Conservation (phyloP, 2,797 vertebrate genomes). For the Pseudomugil tenellus region DNA sequence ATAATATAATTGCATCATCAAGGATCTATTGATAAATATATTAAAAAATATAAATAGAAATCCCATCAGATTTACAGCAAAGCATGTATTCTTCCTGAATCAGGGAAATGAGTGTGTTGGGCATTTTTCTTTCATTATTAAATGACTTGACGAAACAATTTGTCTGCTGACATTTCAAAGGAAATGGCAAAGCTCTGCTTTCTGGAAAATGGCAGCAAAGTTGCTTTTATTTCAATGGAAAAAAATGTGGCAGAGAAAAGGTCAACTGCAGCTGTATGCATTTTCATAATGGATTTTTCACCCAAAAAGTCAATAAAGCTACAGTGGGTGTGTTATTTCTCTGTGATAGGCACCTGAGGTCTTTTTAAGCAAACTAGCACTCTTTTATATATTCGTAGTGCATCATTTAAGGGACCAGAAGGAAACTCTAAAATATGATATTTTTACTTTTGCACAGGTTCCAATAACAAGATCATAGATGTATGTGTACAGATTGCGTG, state of each 20-base stretch:
- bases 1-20: background rate
- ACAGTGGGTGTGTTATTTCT: conserved; percentile 27
- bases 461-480: background rate
- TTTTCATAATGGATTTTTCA: conserved; percentile 69
- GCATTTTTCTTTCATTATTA: conserved; percentile 47
- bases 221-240: conserved; percentile 58
- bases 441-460: background rate
- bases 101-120: conserved; percentile 11
- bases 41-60: conserved; percentile 8
- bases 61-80: background rate
- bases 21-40: background rate
- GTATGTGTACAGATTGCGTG: background rate
- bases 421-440: background rate
- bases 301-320: conserved; percentile 45
- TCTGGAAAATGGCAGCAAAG: conserved; percentile 55
- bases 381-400: conserved; percentile 16
- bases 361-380: conserved; percentile 1
- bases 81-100: background rate
- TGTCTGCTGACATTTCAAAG: conserved; percentile 73
- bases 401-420: background rate
- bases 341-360: conserved; percentile 40
- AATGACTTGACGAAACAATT: conserved; percentile 62
- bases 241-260: conserved; percentile 54
- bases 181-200: conserved; percentile 47
- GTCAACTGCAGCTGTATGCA: conserved; percentile 65